These are phyloP conservation scores for Harpagifer antarcticus DNA, from an alignment of 2,797 vertebrate genomes.

Conservation along the genomic window DNA sequence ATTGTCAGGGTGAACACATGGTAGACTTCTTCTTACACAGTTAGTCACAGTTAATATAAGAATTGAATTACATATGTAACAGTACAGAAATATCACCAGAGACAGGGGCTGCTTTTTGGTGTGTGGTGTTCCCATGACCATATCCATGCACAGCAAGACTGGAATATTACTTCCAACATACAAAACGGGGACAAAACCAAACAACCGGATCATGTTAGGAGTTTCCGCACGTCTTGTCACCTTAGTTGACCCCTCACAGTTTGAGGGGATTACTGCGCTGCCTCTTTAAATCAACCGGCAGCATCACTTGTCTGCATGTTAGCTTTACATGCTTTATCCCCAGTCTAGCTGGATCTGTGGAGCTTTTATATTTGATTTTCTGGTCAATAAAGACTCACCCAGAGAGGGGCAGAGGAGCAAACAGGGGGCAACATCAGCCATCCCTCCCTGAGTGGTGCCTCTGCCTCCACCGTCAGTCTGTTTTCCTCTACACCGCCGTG, in stretches of 20 bases:
- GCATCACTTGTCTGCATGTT: conserved; percentile 47
- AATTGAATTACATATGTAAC: background rate
- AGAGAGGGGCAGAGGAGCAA: conserved; percentile 38
- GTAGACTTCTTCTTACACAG: background rate
- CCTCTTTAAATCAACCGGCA: conserved; percentile 70
- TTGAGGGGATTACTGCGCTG: conserved; percentile 45
- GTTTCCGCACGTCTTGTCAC: background rate
- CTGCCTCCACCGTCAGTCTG: conserved; percentile 47
- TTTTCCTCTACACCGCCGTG: conserved; percentile 11
- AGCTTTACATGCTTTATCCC: conserved; percentile 12
- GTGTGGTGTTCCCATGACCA: background rate
- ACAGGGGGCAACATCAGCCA: conserved; percentile 45
- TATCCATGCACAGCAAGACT: background rate
- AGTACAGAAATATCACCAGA: background rate
- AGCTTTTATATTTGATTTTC: background rate
- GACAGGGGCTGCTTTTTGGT: background rate
- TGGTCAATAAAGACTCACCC: conserved; percentile 64
- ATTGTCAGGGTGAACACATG: conserved; percentile 40
- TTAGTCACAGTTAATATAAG: background rate
- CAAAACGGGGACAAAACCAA: background rate
- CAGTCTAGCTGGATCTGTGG: background rate
- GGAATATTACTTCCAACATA: conserved; percentile 1
- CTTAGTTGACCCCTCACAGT: background rate
- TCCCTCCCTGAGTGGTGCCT: conserved; percentile 44
- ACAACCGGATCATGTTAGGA: background rate